Evolutionary conservation across 1,140 invertebrate species (phyloP).

Genomic region (Diprion similis): DNA sequence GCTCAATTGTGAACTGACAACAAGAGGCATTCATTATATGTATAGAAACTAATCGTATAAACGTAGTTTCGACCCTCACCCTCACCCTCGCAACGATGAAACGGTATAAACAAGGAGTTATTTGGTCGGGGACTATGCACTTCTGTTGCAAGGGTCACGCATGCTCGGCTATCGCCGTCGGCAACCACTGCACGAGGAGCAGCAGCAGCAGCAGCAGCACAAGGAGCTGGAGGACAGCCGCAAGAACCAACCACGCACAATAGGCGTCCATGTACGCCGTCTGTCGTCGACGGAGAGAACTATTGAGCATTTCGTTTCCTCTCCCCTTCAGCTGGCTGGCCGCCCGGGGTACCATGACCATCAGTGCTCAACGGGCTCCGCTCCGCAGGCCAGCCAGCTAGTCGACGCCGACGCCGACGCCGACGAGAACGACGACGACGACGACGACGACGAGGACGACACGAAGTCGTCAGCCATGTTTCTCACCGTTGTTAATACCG

Average conservation of each 20-base stretch:
- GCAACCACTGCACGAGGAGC: background rate
- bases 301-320: background rate
- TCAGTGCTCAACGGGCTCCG: background rate
- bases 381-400: background rate
- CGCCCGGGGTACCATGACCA: background rate
- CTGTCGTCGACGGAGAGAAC: background rate
- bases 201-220: too few relatives aligned
- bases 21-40: too few relatives aligned
- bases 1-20: too few relatives aligned
- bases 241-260: background rate
- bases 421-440: too few relatives aligned
- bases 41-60: too few relatives aligned
- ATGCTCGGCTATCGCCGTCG: background rate
- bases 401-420: too few relatives aligned
- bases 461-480: background rate
- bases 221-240: background rate
- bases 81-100: too few relatives aligned
- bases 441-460: too few relatives aligned
- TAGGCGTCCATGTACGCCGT: background rate
- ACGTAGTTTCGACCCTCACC: too few relatives aligned
- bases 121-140: background rate
- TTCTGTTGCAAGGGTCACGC: background rate
- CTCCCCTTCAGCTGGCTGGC: conserved; percentile 4
- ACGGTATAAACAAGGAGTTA: too few relatives aligned
- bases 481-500: background rate